Evolutionary conservation across 2,888 invertebrate species (phyloP), one percentile per base, ranked within the genome.

Genomic region (Syrphus vitripennis): DNA sequence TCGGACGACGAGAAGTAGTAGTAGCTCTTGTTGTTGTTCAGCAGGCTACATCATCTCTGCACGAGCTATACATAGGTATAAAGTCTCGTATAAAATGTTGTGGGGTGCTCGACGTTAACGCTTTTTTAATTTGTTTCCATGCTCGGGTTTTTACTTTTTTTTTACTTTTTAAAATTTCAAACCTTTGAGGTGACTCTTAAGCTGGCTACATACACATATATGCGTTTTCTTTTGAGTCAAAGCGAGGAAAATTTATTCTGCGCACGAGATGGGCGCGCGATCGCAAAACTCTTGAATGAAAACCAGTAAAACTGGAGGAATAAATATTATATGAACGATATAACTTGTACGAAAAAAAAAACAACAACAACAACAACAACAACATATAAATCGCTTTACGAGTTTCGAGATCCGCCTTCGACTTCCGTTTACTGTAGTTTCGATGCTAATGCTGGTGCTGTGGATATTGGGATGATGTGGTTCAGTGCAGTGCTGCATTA

Each of bases 341-440:
- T 10, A 19, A 40, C 9, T 14, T n/a, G 16, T 26, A n/a, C 24
- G 19, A 14, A 65, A 65, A 63, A 69, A 34, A 40, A 19, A 31
- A 40, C 16, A 26, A 42, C n/a, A 42, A 63, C n/a, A 55, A 34
- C 34, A 34, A 34, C 19, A 16, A 7, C 4, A 16, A 45, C 19
- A 45, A 34, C 16, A 24, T 26, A 42, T 65, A 75, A 79, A 75
- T 75, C 75, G 75, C 57, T 80, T 79, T 83, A 70, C 63, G 89
- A 88, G 86, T 90, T 89, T 89, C 84, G 87, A 87, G 89, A 83
- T 90, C 90, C 91, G 90, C 91, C 91, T 90, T 89, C 90, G 89
- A 90, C 91, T 90, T 90, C 91, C 90, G 90, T 90, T 90, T 88
- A 88, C 87, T 84, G 87, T 88, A 88, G 45, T 65, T 65, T 45